phyloP scores from a whole-genome alignment of 37 sponge, comb jelly and placozoan genomes.

The Geodia barretti region DNA sequence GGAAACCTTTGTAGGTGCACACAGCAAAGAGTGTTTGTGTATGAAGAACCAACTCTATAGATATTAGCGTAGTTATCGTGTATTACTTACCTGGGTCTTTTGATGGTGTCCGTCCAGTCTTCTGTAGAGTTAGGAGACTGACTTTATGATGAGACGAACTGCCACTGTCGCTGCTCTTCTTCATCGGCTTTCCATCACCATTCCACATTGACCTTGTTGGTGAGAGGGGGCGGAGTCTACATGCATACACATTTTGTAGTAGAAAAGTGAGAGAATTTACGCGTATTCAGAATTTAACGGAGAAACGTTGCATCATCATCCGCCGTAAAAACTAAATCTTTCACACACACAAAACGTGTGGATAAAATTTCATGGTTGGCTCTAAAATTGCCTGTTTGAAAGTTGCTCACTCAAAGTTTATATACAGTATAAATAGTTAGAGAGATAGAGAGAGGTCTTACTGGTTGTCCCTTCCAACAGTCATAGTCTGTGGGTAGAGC shows the following conservation, averaged over 20 bases:
- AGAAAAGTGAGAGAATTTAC: background rate
- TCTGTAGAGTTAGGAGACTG: slow-evolving; percentile 59
- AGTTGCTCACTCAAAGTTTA: background rate
- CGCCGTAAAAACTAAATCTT: too few species aligned
- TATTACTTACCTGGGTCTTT: slow-evolving; percentile 21
- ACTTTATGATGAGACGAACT: slow-evolving; percentile 45
- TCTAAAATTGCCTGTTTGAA: too few species aligned
- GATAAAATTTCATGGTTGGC: too few species aligned
- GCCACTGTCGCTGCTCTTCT: slow-evolving; percentile 64
- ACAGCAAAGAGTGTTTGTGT: too few species aligned
- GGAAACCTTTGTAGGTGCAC: too few species aligned
- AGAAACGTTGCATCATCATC: too few species aligned
- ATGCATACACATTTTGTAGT: background rate
- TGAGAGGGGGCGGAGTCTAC: background rate
- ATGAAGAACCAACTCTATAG: too few species aligned
- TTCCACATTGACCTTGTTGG: slow-evolving; percentile 74
- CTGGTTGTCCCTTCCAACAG: slow-evolving; percentile 81
- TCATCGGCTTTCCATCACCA: slow-evolving; percentile 77
- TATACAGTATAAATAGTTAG: background rate
- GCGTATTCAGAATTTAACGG: too few species aligned
- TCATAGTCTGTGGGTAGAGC: slow-evolving; percentile 98
- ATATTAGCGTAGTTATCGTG: background rate
- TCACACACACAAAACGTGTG: too few species aligned
- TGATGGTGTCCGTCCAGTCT: slow-evolving; percentile 65
- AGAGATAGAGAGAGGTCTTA: background rate